A percentile compares a stretch with the other conserved stretches of the same genome.
These are phyloP conservation scores for Sebastes diploproa DNA, from an alignment of 2,797 vertebrate genomes.

Conservation along the genomic window DNA sequence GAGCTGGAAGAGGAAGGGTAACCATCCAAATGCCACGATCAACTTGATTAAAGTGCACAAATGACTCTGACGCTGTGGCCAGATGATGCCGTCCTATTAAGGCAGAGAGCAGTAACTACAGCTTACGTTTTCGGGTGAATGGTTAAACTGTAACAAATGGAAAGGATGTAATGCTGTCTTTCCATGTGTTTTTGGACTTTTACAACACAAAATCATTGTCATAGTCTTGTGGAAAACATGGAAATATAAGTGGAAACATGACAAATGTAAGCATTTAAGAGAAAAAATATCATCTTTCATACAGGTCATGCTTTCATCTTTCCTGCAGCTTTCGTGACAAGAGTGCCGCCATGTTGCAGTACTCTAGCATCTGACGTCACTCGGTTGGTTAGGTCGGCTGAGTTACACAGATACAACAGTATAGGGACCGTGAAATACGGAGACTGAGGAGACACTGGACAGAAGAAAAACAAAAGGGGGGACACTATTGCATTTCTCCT, in stretches of 20 bases:
- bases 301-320: too few species aligned
- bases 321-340: too few species aligned
- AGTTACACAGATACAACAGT: too few species aligned
- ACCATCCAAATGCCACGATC: neutral
- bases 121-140: neutral
- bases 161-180: neutral
- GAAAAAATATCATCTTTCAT: too few species aligned
- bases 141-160: neutral
- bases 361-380: too few species aligned
- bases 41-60: conserved; percentile 1
- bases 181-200: neutral
- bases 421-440: too few species aligned
- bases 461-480: too few species aligned
- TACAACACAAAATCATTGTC: neutral
- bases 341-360: too few species aligned
- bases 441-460: too few species aligned
- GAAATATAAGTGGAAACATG: neutral
- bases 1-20: neutral
- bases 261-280: too few species aligned
- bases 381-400: too few species aligned
- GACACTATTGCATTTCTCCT: too few species aligned
- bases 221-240: neutral
- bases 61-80: neutral
- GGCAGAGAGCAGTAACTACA: neutral
- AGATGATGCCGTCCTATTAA: neutral